phyloP scores from a whole-genome alignment of 2,888 invertebrate species.

The Lithophane ornitopus region DNA sequence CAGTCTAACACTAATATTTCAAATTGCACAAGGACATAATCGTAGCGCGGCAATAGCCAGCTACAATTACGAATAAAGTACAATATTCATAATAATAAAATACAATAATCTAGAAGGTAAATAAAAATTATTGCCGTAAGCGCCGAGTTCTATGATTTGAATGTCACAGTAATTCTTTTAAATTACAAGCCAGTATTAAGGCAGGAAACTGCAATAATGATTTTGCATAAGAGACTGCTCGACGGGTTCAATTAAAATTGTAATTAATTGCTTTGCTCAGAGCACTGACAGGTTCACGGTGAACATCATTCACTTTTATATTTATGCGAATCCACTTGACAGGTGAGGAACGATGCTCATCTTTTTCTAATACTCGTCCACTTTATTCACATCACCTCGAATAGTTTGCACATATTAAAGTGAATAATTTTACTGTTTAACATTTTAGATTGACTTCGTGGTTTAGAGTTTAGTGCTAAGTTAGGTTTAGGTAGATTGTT shows the following conservation, averaged over 20 bases:
- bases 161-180: constrained; percentile 68
- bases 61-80: constrained; percentile 56
- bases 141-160: constrained; percentile 49
- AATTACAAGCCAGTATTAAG: constrained; percentile 60
- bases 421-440: background rate
- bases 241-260: constrained; percentile 85
- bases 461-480: background rate
- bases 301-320: constrained; percentile 88
- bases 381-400: constrained; percentile 66
- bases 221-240: constrained; percentile 80
- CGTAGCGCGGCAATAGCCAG: constrained; percentile 39
- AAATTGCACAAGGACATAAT: constrained; percentile 54
- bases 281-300: constrained; percentile 83
- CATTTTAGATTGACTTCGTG: constrained; percentile 2
- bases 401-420: constrained; percentile 19
- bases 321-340: constrained; percentile 87
- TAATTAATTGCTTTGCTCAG: constrained; percentile 87
- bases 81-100: constrained; percentile 63
- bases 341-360: constrained; percentile 82
- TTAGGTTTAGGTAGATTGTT: background rate
- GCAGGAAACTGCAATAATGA: constrained; percentile 74
- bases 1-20: constrained; percentile 47
- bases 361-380: constrained; percentile 76
- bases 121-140: constrained; percentile 59
- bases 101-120: constrained; percentile 55